Evolutionary conservation across 2,797 vertebrate genomes (phyloP).

Genomic region (Mareca strepera): DNA sequence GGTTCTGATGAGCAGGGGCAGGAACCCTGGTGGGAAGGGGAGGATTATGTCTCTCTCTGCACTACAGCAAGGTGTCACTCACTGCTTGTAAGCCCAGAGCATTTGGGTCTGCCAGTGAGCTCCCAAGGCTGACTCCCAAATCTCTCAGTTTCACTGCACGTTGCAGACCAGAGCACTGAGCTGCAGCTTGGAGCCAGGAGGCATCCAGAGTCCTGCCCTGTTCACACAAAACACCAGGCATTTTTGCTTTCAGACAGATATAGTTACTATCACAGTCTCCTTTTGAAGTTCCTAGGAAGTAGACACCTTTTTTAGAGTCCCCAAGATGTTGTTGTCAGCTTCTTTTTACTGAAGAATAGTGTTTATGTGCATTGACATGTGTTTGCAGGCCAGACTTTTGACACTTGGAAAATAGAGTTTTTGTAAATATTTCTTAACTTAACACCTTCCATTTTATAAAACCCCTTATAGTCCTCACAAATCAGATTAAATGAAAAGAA

Average conservation of each 20-base stretch:
- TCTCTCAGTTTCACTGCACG: fast-evolving
- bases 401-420: background rate
- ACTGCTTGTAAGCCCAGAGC: background rate
- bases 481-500: background rate
- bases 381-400: background rate
- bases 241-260: background rate
- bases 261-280: background rate
- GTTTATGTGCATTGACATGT: background rate
- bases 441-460: background rate
- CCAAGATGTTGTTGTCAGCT: background rate
- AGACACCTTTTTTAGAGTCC: background rate
- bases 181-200: background rate
- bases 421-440: background rate
- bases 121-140: background rate
- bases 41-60: background rate
- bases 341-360: background rate
- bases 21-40: background rate
- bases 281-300: background rate
- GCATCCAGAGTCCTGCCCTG: background rate
- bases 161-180: background rate
- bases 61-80: fast-evolving
- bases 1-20: fast-evolving
- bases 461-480: background rate
- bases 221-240: background rate
- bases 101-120: background rate